These are phyloP conservation scores for Drosophila infuscata DNA, from an alignment of 2,888 invertebrate species.

Conservation along the genomic window DNA sequence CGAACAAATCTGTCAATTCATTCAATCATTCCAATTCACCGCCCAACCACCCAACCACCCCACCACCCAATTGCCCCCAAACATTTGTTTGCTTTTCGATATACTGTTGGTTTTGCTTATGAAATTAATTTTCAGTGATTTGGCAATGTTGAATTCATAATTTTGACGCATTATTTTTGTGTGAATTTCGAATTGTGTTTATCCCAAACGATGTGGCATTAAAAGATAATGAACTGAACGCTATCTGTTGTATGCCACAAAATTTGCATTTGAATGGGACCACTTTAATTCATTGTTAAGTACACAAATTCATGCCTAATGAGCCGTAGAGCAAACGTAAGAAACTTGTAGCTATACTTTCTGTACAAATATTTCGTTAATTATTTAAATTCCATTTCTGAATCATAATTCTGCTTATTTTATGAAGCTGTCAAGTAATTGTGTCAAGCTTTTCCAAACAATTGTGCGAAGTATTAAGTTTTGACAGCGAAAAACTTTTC, in stretches of 20 bases:
- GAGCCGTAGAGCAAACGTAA: slow-evolving; percentile 18
- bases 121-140: slow-evolving; percentile 81
- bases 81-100: slow-evolving; percentile 50
- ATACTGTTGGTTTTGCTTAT: slow-evolving; percentile 65
- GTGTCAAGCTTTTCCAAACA: not conserved
- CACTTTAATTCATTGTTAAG: slow-evolving; percentile 22
- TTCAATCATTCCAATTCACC: slow-evolving; percentile 44
- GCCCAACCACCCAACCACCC: slow-evolving; percentile 1
- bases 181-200: slow-evolving; percentile 75
- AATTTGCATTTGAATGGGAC: slow-evolving; percentile 59
- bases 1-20: slow-evolving; percentile 50
- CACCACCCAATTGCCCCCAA: slow-evolving; percentile 2
- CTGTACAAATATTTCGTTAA: not conserved
- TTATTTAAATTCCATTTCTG: not conserved
- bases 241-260: slow-evolving; percentile 9
- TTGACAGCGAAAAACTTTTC: not conserved
- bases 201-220: slow-evolving; percentile 62
- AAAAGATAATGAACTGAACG: slow-evolving; percentile 70
- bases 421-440: not conserved
- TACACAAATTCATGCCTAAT: slow-evolving; percentile 32
- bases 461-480: not conserved
- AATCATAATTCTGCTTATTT: not conserved
- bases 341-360: slow-evolving; percentile 2
- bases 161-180: slow-evolving; percentile 81
- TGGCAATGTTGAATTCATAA: slow-evolving; percentile 81